Conservation (phyloP, 1,140 invertebrate species). For the Frieseomelitta varia region DNA sequence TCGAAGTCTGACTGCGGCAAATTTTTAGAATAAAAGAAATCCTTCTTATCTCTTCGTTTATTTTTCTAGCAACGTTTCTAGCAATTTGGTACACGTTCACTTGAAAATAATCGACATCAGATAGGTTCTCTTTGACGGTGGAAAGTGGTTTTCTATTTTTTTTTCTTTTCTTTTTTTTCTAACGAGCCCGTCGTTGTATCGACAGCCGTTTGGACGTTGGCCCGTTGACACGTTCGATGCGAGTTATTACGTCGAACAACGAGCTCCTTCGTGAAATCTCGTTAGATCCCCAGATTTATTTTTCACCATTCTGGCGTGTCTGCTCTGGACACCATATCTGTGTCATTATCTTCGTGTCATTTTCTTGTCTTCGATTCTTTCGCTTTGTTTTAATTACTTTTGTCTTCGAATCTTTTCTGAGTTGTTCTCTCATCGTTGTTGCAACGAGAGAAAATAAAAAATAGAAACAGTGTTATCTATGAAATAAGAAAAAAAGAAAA, state of each 20-base stretch:
- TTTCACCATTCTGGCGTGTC: not conserved
- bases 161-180: not conserved
- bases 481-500: no score
- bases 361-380: not conserved
- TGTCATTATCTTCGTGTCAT: constrained; percentile 6
- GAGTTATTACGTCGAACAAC: constrained; percentile 61
- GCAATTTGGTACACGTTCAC: not conserved
- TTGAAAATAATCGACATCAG: not conserved
- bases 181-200: constrained; percentile 32
- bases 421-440: no score
- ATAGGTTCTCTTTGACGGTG: not conserved
- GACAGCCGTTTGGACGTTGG: constrained; percentile 50
- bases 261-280: constrained; percentile 29
- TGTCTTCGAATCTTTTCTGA: no score
- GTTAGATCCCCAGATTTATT: constrained; percentile 31
- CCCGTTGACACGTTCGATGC: constrained; percentile 39
- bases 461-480: no score
- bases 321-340: constrained; percentile 46
- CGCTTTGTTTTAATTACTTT: no score
- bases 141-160: constrained; percentile 1
- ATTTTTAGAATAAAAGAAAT: not conserved
- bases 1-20: not conserved
- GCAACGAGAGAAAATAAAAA: no score
- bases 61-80: not conserved
- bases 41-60: not conserved